Base-by-base conservation (phyloP, 1,140 invertebrate genomes). In the Homalodisca vitripennis region DNA sequence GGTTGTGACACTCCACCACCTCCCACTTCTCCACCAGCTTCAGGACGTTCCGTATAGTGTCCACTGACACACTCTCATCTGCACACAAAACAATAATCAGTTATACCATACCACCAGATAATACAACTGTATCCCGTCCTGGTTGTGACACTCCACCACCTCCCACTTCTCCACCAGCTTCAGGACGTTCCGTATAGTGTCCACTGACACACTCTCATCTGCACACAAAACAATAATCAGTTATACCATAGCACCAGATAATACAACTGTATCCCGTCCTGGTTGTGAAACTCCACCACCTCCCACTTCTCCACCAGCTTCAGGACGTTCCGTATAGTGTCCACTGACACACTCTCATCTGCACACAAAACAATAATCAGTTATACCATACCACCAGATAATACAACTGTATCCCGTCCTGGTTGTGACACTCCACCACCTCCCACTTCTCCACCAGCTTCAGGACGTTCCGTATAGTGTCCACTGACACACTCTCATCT, bases 201-300 rank as follows among this genome's bases (percentile, higher is more conserved):
- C 92, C 1, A 90, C 86, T 26, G 89, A 90, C 32, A 92, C 84
- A 78, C 91, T 90, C 80, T 95, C 93, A 71, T 87, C 92, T 95
- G 78, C 64, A 82, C 81, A 72, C 63, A 46, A 10, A 46, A 41
- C 34, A 85, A 46, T 12, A 46, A n/a, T 46, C 10, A 46, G 12
- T 46, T 46, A 10, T 46, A 46, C n/a, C n/a, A 46, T 12, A 46
- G 41, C n/a, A 46, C 82, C 29, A 88, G 76, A 72, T 84, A 85
- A 70, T 84, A 82, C 17, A 86, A 76, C 72, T 83, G 83, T 1
- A 83, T 71, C 26, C 81, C 82, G 31, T 84, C 84, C 72, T 88
- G 82, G 22, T 83, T 82, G 76, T 88, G 85, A 76, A 88, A 85
- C 67, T 93, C 89, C 30, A 94, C 76, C 14, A 92, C 83, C 66